Base-by-base conservation (phyloP, 1,140 invertebrate species). In the Apolygus lucorum region DNA sequence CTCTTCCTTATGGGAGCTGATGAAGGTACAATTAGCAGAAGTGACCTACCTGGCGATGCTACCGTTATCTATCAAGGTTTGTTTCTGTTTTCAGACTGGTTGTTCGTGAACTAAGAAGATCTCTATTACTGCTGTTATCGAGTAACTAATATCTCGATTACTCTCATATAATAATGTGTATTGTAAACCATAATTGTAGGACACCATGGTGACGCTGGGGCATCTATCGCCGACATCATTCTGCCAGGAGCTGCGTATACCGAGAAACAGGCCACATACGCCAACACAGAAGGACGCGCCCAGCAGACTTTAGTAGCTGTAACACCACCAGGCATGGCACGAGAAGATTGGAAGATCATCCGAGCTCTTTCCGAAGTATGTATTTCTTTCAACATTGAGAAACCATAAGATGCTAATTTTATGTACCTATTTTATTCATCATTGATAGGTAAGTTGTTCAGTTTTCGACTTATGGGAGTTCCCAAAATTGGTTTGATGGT, bases 281-380 rank as follows among this genome's bases (percentile, higher is more conserved):
- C 98, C 0, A 99, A 99, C 79, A 98, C 92, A 0, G 97, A 99
- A 84, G 97, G 97, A 11, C 84, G 97, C 68, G 86, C 95, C n/a
- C 97, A 99, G 81, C 89, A 95, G 82, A 96, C 95, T 1, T 82
- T 90, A 52, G 82, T 87, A 1, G 96, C 96, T 17, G 88, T 99
- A n/a, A 88, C 90, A 26, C 92, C 96, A 52, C 96, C 96, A 17
- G 96, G 96, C 71, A 84, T 91, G 80, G 95, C 95, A 0, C 85
- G 95, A 69, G 92, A 95, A 74, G 97, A 99, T 82, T 99, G 97
- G 97, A 99, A 99, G 83, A 97, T 99, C 71, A 88, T 99, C 73
- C 80, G 93, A 78, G 91, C 91, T 52, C 77, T 93, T n/a, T 88
- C 89, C 21, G 90, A 93, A 81, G 88, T 89, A 22, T 24, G 54